A percentile compares a stretch with the other conserved stretches of the same genome.
These are phyloP conservation scores for Fopius arisanus DNA, from an alignment of 1,140 invertebrate genomes.

Conservation along the genomic window DNA sequence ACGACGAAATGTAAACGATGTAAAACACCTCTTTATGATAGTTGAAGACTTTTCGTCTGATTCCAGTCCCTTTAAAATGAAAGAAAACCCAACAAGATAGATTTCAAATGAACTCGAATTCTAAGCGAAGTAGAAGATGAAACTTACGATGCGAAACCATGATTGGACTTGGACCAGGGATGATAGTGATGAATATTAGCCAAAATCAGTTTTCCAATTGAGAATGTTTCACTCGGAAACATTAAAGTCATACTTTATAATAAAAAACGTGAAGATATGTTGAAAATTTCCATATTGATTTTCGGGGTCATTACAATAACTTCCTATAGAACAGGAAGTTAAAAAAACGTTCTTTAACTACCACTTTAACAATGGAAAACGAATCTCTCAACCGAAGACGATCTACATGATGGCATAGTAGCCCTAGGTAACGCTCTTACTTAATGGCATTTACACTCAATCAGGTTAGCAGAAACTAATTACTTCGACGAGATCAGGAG, in stretches of 20 bases:
- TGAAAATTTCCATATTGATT: no score
- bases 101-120: neutral
- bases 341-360: neutral
- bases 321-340: no score
- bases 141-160: neutral
- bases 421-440: neutral
- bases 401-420: neutral
- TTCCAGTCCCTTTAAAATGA: neutral
- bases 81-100: neutral
- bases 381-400: neutral
- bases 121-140: neutral
- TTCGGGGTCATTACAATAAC: no score
- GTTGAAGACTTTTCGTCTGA: no score
- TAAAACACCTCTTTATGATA: neutral
- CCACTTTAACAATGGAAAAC: neutral
- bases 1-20: neutral
- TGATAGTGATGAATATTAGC: neutral
- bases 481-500: constrained; percentile 7
- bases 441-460: neutral
- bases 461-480: constrained; percentile 21
- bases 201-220: neutral
- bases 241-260: neutral
- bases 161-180: neutral
- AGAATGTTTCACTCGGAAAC: neutral
- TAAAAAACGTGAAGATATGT: neutral